Conservation (phyloP, 2,888 invertebrate species). For the Buathra laborator region DNA sequence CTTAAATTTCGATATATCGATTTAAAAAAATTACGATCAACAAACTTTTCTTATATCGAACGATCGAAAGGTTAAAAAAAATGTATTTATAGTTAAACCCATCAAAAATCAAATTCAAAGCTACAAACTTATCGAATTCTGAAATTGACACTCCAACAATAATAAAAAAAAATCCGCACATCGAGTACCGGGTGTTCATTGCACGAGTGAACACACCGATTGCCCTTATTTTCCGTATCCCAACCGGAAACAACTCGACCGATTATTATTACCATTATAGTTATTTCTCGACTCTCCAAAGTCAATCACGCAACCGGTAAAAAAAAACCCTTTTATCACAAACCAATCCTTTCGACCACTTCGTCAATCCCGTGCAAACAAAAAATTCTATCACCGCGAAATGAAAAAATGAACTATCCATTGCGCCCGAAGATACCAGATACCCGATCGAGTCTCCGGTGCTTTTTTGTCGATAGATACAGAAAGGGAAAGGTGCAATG, state of each 20-base stretch:
- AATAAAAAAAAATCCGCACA: not conserved
- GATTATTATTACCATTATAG: not conserved
- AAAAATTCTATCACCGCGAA: conserved; percentile 22
- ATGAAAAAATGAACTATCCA: conserved; percentile 41
- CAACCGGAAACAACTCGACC: conserved; percentile 1
- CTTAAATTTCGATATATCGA: not conserved
- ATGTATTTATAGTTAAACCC: not conserved
- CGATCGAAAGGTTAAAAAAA: not conserved
- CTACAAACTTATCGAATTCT: not conserved
- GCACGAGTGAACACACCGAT: not conserved
- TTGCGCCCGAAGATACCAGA: conserved; percentile 32
- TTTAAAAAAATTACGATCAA: not conserved
- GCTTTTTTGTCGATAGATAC: conserved; percentile 5
- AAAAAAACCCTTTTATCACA: conserved; percentile 10
- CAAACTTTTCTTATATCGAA: not conserved
- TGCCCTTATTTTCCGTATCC: not conserved
- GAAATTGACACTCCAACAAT: not conserved
- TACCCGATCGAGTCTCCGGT: conserved; percentile 6
- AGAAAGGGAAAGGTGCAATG: conserved; percentile 45
- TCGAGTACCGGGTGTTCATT: not conserved
- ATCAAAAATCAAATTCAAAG: not conserved
- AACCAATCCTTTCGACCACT: conserved; percentile 31
- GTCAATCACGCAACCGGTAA: not conserved
- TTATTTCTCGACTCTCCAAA: conserved; percentile 17
- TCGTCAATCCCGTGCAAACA: conserved; percentile 46